Conservation (phyloP, 2,888 invertebrate species). For the Tiphia femorata region DNA sequence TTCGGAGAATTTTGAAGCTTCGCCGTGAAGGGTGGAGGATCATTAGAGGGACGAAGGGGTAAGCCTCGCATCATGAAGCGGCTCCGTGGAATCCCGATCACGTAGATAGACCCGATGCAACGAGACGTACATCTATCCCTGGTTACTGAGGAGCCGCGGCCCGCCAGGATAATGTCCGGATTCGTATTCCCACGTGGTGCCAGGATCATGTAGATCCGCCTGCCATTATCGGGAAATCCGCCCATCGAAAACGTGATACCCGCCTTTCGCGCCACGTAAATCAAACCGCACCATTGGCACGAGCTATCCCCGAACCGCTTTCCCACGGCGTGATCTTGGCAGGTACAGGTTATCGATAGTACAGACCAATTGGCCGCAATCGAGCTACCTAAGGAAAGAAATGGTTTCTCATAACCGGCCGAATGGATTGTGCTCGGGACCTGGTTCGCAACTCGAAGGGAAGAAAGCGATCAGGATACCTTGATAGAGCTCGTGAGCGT, state of each 20-base stretch:
- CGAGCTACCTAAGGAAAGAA: neutral
- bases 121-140: slow-evolving; percentile 38
- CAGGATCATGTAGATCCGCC: slow-evolving; percentile 58
- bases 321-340: slow-evolving; percentile 18
- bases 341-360: neutral
- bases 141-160: slow-evolving; percentile 35
- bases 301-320: slow-evolving; percentile 27
- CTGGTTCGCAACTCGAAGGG: too few species aligned
- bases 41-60: slow-evolving; percentile 28
- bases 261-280: slow-evolving; percentile 51
- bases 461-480: too few species aligned
- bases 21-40: slow-evolving; percentile 11
- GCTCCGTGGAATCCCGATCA: slow-evolving; percentile 42
- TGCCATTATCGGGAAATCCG: slow-evolving; percentile 60
- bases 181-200: slow-evolving; percentile 58
- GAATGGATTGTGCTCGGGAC: too few species aligned
- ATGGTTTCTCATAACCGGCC: neutral
- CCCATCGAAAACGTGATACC: slow-evolving; percentile 59
- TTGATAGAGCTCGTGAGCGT: too few species aligned
- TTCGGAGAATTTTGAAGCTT: too few species aligned
- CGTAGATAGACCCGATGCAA: slow-evolving; percentile 40
- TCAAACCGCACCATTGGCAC: slow-evolving; percentile 43
- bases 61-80: slow-evolving; percentile 4
- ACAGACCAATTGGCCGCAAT: slow-evolving; percentile 3
- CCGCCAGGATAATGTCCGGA: slow-evolving; percentile 52